Percentiles rank a stretch among this genome's conserved stretches.
These are phyloP conservation scores for Chloroceryle aenea DNA, from an alignment of 2,113 vertebrate species.

Conservation along the genomic window DNA sequence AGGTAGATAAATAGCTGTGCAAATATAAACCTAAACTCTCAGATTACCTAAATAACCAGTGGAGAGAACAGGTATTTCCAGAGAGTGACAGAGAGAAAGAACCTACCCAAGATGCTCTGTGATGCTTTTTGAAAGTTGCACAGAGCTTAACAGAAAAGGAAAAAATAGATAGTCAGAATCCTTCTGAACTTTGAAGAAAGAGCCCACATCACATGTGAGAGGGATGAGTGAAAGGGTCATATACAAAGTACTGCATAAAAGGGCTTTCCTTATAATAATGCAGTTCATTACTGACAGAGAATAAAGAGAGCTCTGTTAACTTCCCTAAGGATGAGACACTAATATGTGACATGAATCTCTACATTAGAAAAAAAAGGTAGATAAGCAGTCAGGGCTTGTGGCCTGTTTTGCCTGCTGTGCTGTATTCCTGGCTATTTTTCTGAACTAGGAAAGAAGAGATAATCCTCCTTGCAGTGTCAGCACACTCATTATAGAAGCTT, in stretches of 20 bases:
- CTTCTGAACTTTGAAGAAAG: neutral
- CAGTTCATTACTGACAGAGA: neutral
- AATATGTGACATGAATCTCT: neutral
- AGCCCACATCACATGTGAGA: neutral
- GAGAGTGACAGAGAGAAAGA: neutral
- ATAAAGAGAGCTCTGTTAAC: neutral
- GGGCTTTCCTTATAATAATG: neutral
- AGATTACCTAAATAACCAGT: neutral
- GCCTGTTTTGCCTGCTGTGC: neutral
- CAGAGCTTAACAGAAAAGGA: neutral
- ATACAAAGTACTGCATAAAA: neutral
- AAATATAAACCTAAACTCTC: neutral
- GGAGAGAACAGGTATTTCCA: neutral
- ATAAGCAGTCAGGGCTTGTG: neutral
- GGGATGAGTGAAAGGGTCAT: neutral
- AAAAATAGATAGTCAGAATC: neutral
- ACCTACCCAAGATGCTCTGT: neutral
- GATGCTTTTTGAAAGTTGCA: neutral
- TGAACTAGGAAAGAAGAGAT: neutral
- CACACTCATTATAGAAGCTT: neutral
- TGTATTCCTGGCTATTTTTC: neutral
- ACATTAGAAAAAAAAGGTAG: neutral
- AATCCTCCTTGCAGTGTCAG: neutral
- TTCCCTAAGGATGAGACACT: neutral
- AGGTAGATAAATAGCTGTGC: neutral